These are phyloP conservation scores for Drosophila vallismaia DNA, from an alignment of 2,888 invertebrate genomes.

Conservation along the genomic window DNA sequence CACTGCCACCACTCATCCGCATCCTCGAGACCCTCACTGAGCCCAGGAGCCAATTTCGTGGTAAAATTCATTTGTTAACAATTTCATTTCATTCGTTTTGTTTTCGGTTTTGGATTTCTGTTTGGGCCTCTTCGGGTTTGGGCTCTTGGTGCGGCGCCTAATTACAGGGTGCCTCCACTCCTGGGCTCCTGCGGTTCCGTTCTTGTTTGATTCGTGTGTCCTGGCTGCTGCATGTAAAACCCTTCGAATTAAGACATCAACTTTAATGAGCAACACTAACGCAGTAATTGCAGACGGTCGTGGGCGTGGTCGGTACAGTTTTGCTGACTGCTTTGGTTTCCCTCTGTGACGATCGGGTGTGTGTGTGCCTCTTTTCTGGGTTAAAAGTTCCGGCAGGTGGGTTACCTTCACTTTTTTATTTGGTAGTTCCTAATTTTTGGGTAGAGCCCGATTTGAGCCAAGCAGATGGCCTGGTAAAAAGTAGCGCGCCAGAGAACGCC, in stretches of 20 bases:
- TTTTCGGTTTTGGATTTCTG: constrained; percentile 35
- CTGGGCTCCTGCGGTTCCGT: constrained; percentile 12
- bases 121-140: constrained; percentile 14
- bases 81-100: constrained; percentile 66
- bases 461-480: constrained; percentile 53
- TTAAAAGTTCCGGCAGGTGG: constrained; percentile 71
- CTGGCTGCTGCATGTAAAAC: constrained; percentile 60
- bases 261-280: constrained; percentile 77
- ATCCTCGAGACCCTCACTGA: constrained; percentile 23
- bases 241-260: constrained; percentile 76
- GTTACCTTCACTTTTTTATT: constrained; percentile 53
- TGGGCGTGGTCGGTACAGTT: constrained; percentile 60
- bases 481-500: constrained; percentile 71
- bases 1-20: constrained; percentile 17
- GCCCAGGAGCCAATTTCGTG: constrained; percentile 69
- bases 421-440: constrained; percentile 50
- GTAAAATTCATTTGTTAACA: constrained; percentile 76
- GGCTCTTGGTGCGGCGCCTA: constrained; percentile 64
- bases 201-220: constrained; percentile 28
- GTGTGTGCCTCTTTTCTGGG: constrained; percentile 37
- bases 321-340: constrained; percentile 59
- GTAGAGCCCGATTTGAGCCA: constrained; percentile 26
- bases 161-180: constrained; percentile 68
- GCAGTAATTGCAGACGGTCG: constrained; percentile 65
- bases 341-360: constrained; percentile 39